Conservation (phyloP, 2,797 vertebrate species). For the Gadopsis bispinosus region DNA sequence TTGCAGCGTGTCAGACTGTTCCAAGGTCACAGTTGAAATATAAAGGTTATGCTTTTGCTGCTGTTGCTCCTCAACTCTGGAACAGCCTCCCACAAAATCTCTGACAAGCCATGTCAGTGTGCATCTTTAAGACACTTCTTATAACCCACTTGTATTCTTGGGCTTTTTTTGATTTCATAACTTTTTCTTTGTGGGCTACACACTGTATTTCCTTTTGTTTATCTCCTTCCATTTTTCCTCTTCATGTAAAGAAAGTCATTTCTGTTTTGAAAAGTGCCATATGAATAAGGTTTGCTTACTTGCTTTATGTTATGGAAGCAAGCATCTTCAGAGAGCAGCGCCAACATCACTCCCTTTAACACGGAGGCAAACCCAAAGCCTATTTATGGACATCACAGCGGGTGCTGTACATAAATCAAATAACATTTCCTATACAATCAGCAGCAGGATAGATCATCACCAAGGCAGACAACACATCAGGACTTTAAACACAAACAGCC, state of each 20-base stretch:
- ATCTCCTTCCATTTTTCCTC: background rate
- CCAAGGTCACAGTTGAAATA: too few species aligned
- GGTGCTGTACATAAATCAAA: conserved; percentile 27
- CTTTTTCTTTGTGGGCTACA: background rate
- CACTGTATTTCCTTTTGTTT: background rate
- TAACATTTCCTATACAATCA: conserved; percentile 10
- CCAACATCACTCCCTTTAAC: background rate
- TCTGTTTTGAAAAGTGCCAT: background rate
- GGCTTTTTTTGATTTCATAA: background rate
- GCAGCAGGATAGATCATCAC: conserved; percentile 8
- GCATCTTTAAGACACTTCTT: background rate
- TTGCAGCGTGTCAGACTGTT: too few species aligned
- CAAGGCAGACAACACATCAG: background rate
- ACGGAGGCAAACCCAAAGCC: background rate
- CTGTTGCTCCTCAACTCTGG: too few species aligned
- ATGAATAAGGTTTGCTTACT: background rate
- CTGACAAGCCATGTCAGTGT: background rate
- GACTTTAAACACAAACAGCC: background rate
- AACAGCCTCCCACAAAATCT: background rate
- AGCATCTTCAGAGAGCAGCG: background rate
- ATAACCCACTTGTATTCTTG: background rate
- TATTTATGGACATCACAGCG: background rate
- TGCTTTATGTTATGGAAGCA: background rate
- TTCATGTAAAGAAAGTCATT: background rate
- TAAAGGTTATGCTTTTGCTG: too few species aligned